Base-by-base conservation (phyloP, 2,797 vertebrate species). In the Limnodromus scolopaceus region DNA sequence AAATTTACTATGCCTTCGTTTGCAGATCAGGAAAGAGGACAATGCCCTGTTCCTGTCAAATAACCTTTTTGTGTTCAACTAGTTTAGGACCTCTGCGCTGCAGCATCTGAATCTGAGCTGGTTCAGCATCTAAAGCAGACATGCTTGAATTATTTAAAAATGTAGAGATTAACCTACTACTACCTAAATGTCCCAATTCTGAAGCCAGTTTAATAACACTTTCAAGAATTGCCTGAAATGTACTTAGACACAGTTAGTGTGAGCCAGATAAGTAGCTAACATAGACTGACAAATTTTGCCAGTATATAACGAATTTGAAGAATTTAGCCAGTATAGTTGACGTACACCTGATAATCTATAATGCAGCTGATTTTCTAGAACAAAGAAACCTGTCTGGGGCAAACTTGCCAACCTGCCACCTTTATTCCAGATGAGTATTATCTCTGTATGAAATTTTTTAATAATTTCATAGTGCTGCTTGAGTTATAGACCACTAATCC, bases 1-100 rank as follows among this genome's bases (percentile, higher is more conserved):
- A 53, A 72, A 32, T 3, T 60, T 64, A 10, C 10, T 32, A 3
- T 10, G 2, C 5, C 24, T 57, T 55, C 1, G 0, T 60, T 41
- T 79, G 16, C 22, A 53, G 3, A 36, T 57, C 70, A 54, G n/a
- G 30, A 66, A 66, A 48, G 30, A 28, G 1, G 1, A 16, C 10
- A 11, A 17, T 80, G 4, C 1, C 4, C 1, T 38, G 1, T 41
- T 74, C n/a, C 20, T 39, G 3, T 27, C 16, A 86, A 70, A 66
- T 36, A 34, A 32, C 2, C 1, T 13, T 65, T 76, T 51, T 32
- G 3, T 36, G 3, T 79, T 84, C 13, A 39, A 19, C 12, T 71
- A 16, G 2, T n/a, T 87, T 64, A 55, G 20, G 14, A 36, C 19
- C 11, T 51, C 22, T 79, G 7, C 9, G 25, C 10, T 20, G 15